Evolutionary conservation across 2,797 vertebrate genomes (phyloP), one percentile per base, ranked within the genome.

Genomic region (Gobio occitaniae): DNA sequence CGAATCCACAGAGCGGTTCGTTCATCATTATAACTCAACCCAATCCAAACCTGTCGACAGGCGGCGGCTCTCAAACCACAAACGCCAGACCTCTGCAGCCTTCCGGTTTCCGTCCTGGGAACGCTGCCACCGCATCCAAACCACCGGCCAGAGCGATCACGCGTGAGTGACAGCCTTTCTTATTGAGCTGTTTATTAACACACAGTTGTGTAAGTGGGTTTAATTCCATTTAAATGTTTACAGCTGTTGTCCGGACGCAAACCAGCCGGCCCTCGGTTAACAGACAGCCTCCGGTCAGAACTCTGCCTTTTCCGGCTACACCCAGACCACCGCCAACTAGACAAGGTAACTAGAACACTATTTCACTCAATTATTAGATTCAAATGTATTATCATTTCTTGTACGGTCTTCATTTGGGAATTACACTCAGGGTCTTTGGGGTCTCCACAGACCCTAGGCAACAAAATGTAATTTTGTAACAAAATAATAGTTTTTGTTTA

Each of bases 181-280:
- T 4, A 36, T 71, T 7, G 21, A 7, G 2, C 25, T 52, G n/a
- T 63, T 74, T 63, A 17, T 15, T 19, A 77, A 61, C 85, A 6
- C 17, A 88, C 88, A 56, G 19, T n/a, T 47, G 36, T 59, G 65
- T 59, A 48, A 0, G 29, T 70, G n/a, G 48, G 50, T 84, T 47
- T 78, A 13, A 65, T 72, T 74, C 1, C 12, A 19, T 63, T 10
- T 11, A 7, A 72, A 38, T 79, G 9, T 72, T 56, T 75, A 63
- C 52, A 92, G 92, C 82, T 54, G n/a, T 78, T 17, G 16, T 81
- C n/a, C 87, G 80, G 50, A 87, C 80, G 0, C 86, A 90, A 48
- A 90, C 88, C 17, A 66, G 61, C 80, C 75, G 86, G 25, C 83
- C 82, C 13, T 85, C 85, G n/a, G 21, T 76, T 66, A 82, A 84